Evolutionary conservation across 64 coral and sea anemone genomes (phyloP), one percentile per base, ranked within the genome.

Genomic region (Stylophora pistillata): DNA sequence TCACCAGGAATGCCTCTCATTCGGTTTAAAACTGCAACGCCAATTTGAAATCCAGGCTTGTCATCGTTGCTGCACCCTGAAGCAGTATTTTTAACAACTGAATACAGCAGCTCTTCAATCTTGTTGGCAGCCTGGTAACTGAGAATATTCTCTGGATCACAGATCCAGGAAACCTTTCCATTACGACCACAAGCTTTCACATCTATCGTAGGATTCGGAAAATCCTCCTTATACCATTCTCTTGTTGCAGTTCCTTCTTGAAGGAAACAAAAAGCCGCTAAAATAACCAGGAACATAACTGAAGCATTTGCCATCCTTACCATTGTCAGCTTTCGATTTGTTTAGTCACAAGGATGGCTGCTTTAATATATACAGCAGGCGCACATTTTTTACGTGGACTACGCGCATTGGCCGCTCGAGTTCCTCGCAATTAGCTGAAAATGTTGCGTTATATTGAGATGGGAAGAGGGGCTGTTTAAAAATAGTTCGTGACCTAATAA

Each of bases 201-300:
- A 88, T 98, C 88, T 82, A 68, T 91, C 17, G 72, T 55, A 13
- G 95, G 95, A 90, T 98, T 93, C 57, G 95, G 95, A 77, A 93
- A 98, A 5, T 73, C 68, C 88, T 98, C 88, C 76, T 88, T 92
- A 23, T 12, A 58, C 94, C 94, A 96, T 54, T 78, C 77, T 77
- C 53, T 66, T 5, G 33, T 47, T 54, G 32, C 77, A 16, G 41
- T 23, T 58, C n/a, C 60, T 85, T 27, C 28, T 61, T 72, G 65
- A 16, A 64, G 59, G 0, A 56, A 55, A 58, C 53, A 60, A 16
- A 85, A 53, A 85, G 17, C 1, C 54, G 11, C 53, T 16, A 58
- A 87, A 87, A 74, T 31, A 0, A 27, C 71, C 13, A 87, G 28
- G 30, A 58, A 76, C 74, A 23, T 12, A n/a, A 41, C 15, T 52